Percentiles rank a stretch among this genome's conserved stretches.
Conservation (phyloP, 1,140 invertebrate genomes). For the Stegodyphus dumicola region DNA sequence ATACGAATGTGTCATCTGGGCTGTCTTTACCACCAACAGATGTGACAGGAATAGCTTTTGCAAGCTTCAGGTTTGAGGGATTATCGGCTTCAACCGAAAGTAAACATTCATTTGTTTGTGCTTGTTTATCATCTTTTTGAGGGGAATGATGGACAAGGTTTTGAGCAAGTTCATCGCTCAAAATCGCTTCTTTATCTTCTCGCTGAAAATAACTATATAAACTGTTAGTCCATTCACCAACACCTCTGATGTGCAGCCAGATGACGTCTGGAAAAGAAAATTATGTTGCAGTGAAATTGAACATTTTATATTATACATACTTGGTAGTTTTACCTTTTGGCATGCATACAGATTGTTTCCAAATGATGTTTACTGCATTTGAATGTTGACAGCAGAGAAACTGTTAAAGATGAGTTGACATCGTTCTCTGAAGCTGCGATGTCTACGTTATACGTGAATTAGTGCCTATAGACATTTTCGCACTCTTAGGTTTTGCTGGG, state of each 20-base stretch:
- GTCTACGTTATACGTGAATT: too few species aligned
- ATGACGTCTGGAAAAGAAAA: constrained; percentile 78
- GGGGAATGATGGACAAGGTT: background rate
- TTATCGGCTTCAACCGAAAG: background rate
- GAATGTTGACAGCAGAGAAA: too few species aligned
- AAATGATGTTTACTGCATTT: too few species aligned
- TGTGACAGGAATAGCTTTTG: too few species aligned
- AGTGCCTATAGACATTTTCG: too few species aligned
- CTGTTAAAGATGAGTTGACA: too few species aligned
- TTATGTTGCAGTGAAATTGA: too few species aligned
- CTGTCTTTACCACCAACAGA: background rate
- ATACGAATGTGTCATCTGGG: background rate
- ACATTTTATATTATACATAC: too few species aligned
- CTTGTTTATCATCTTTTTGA: background rate
- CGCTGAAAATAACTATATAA: constrained; percentile 89
- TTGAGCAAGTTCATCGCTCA: constrained; percentile 46
- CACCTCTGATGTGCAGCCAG: constrained; percentile 92
- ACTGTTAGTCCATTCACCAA: constrained; percentile 94
- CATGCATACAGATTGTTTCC: too few species aligned
- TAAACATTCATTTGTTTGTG: background rate
- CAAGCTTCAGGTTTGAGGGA: background rate
- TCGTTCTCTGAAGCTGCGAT: too few species aligned
- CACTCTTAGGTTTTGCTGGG: too few species aligned
- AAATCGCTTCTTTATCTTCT: constrained; percentile 34
- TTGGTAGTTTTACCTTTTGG: too few species aligned